Evolutionary conservation across 2,797 vertebrate genomes (phyloP).

Genomic region (Poeciliopsis paucimaculata): DNA sequence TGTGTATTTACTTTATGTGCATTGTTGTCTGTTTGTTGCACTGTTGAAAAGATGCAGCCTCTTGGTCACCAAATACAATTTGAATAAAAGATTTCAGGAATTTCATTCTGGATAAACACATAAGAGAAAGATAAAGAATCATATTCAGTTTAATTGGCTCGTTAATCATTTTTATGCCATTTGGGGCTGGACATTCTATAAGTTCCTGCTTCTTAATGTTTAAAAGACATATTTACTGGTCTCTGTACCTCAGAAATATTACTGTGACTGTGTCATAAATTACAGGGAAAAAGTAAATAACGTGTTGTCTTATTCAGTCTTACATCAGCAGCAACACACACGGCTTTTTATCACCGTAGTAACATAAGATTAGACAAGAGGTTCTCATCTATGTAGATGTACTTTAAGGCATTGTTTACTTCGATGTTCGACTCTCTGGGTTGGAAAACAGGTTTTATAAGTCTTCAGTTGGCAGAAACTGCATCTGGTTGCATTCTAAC

Average conservation of each 20-base stretch:
- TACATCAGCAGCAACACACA: too few species aligned
- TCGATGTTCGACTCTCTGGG: background rate
- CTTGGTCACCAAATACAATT: background rate
- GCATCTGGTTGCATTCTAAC: background rate
- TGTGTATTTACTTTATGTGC: background rate
- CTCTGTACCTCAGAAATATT: background rate
- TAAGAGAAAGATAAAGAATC: background rate
- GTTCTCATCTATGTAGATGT: background rate
- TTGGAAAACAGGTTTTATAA: background rate
- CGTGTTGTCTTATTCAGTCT: too few species aligned
- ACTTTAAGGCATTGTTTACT: background rate
- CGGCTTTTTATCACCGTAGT: too few species aligned
- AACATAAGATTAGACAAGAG: too few species aligned
- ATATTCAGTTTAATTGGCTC: background rate
- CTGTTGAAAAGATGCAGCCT: background rate
- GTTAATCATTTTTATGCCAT: background rate
- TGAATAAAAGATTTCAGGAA: background rate
- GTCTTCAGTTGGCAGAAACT: background rate
- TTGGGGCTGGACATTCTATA: too few species aligned
- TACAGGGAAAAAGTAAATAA: too few species aligned
- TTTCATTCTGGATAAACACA: background rate
- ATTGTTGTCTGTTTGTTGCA: background rate
- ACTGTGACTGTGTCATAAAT: background rate
- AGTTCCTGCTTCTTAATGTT: too few species aligned
- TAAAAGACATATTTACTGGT: background rate